Evolutionary conservation across 2,113 vertebrate species (phyloP), one percentile per base, ranked within the genome.

Genomic region (Prionailurus bengalensis): DNA sequence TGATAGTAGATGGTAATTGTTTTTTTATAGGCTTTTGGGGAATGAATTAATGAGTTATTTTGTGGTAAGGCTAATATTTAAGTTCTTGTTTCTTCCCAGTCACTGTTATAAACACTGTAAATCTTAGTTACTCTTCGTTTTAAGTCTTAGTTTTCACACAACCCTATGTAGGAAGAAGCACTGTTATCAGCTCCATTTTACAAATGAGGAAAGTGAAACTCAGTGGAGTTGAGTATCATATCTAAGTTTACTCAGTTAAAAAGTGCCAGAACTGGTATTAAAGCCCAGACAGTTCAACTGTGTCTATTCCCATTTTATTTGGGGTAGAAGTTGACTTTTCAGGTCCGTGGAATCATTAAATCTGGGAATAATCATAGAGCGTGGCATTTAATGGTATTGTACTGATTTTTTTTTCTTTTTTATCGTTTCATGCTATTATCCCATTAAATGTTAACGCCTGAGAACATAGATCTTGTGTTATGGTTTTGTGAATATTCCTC

Each of bases 301-400:
- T 27, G 21, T 95, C 81, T 83, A 23, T 85, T 91, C n/a, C 48
- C 21, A 51, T 93, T 94, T 74, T 94, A 39, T 88, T 90, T 91
- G 45, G 23, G 9, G 3, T 65, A 10, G 51, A 81, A 84, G 15
- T 71, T 83, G 76, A 42, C 17, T 91, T 79, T 33, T 36, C 0
- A 48, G 39, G 63, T 71, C 42, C 53, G n/a, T 53, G 58, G 92
- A 79, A 39, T 80, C 29, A 17, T 61, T 93, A 82, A 80, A 39
- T 66, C 55, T 90, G 51, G 7, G 25, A 31, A 6, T 89, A 66
- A 39, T 25, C 61, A 29, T 85, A 51, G 25, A 55, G 17, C 1
- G 1, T 90, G 51, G 3, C 27, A 51, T 87, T 94, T 85, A 86
- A 63, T 9, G 76, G 6, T 70, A 12, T 66, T 74, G 29, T 31